phyloP scores from a whole-genome alignment of 2,797 vertebrate genomes.

The Silurus aristotelis region DNA sequence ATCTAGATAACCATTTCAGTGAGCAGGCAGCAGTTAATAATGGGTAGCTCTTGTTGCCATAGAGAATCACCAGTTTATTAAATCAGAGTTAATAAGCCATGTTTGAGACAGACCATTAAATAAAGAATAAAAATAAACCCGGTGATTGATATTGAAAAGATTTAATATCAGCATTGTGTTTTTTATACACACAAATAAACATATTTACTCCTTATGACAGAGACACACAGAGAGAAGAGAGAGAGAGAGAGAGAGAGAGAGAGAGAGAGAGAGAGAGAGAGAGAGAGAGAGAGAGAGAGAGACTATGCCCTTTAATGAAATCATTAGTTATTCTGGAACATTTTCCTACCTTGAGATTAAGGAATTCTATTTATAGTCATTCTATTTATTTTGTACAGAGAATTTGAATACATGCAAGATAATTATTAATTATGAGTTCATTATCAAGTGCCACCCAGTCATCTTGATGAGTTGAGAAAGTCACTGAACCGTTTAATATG shows the following conservation, averaged over 20 bases:
- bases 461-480: neutral
- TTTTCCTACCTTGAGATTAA: neutral
- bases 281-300: conserved; percentile 8
- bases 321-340: neutral
- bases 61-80: conserved; percentile 29
- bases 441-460: neutral
- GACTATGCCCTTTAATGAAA: neutral
- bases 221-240: neutral
- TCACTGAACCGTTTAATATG: conserved; percentile 4
- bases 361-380: conserved; percentile 8
- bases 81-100: conserved; percentile 23
- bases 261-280: neutral
- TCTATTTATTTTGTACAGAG: conserved; percentile 24
- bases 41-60: conserved; percentile 50
- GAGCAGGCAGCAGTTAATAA: conserved; percentile 61
- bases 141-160: neutral
- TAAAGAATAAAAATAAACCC: conserved; percentile 17
- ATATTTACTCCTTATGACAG: neutral
- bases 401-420: conserved; percentile 9
- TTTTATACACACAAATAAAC: neutral
- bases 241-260: neutral
- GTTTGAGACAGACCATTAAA: conserved; percentile 18
- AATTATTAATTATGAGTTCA: conserved; percentile 21
- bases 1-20: conserved; percentile 47
- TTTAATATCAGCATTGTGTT: neutral